Conservation (phyloP, 2,113 vertebrate species). For the Archocentrus centrarchus region DNA sequence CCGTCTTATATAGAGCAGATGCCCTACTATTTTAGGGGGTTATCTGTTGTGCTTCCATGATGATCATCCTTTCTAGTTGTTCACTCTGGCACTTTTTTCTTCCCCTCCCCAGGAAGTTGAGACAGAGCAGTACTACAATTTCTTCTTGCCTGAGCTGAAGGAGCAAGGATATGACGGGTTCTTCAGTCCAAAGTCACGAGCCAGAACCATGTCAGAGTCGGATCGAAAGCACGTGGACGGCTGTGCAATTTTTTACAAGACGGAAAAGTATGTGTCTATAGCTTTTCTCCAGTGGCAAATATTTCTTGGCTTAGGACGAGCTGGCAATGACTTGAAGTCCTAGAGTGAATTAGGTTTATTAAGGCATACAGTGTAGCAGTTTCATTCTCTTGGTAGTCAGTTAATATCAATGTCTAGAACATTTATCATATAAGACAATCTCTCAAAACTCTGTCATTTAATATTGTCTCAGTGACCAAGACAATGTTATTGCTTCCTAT, state of each 20-base stretch:
- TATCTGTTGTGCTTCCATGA: background rate
- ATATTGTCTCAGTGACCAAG: background rate
- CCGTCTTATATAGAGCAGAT: background rate
- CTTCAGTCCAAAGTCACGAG: constrained; percentile 98
- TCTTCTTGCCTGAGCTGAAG: constrained; percentile 95
- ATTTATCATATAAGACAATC: background rate
- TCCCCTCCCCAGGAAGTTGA: constrained; percentile 89
- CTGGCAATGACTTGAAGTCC: background rate
- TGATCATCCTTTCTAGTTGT: background rate
- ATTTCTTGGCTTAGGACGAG: background rate
- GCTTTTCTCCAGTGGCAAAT: background rate
- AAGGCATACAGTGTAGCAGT: background rate
- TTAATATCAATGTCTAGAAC: background rate
- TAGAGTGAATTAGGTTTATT: background rate
- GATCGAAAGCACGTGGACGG: constrained; percentile 98
- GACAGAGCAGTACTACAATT: constrained; percentile 97
- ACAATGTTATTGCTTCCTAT: background rate
- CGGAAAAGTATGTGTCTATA: constrained; percentile 87
- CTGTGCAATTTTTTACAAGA: constrained; percentile 97
- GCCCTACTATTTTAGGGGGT: too few relatives aligned
- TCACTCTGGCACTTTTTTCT: background rate
- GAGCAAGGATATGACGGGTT: constrained; percentile 97
- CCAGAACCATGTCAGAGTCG: constrained; percentile 97
- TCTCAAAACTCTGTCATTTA: background rate
- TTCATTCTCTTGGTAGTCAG: background rate